Evolutionary conservation across 2,888 invertebrate species (phyloP), one percentile per base, ranked within the genome.

Genomic region (Cephalotes varians): DNA sequence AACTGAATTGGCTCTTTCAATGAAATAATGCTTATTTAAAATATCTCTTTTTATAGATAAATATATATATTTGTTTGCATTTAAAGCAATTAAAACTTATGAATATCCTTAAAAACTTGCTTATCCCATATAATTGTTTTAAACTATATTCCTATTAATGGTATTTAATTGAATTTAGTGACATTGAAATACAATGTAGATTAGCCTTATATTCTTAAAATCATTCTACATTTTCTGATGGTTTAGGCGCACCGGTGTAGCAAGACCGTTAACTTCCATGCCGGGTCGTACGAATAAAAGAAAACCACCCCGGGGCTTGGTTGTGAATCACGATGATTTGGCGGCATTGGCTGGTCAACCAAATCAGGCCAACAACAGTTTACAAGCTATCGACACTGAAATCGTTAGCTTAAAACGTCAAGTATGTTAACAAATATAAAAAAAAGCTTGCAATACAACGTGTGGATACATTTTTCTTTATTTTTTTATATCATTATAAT

Each of bases 261-360:
- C 95, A 88, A 95, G 96, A 85, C 95, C 96, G 44, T 91, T 94
- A 92, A 94, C 94, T 91, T 94, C 94, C 91, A 95, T 95, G 91
- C 95, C 95, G 77, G 95, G 95, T 89, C 94, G 94, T 91, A 92
- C 94, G 83, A 95, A 95, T 93, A 95, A 96, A 93, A 97, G 98
- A 94, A 98, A 98, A 95, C 98, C 99, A 92, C 99, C 99, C 86
- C 97, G 98, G 93, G 99, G 99, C 95, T 98, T 99, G 97, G 98
- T 98, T 96, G 98, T 99, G 95, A 98, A 98, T 96, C 98, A 98
- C 95, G 99, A 99, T 95, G 99, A 99, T 96, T 96, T 99, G 95
- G 97, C 98, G 91, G 97, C 98, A 91, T 97, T 99, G 96, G 98
- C 98, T 85, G 97, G 97, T 87, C 97, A 97, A 91, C 96, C 97